These are phyloP conservation scores for Penaeus chinensis DNA, from an alignment of 1,140 invertebrate genomes.

Conservation along the genomic window DNA sequence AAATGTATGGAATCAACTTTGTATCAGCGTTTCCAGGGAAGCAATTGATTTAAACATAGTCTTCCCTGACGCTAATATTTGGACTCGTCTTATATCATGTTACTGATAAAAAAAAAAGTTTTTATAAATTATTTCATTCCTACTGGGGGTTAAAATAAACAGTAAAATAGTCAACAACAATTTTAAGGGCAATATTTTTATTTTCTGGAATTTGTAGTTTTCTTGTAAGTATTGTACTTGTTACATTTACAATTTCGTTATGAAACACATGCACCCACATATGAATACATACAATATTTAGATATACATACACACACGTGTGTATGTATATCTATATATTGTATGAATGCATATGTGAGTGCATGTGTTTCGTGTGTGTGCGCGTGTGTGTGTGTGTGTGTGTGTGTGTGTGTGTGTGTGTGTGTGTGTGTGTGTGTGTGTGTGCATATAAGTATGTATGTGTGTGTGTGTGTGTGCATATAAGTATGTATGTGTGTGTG, in stretches of 20 bases:
- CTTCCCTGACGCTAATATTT: too few relatives aligned
- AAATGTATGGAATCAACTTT: too few relatives aligned
- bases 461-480: neutral
- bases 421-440: neutral
- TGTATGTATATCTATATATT: neutral
- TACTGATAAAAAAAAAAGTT: too few relatives aligned
- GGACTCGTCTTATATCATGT: too few relatives aligned
- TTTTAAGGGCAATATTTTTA: neutral
- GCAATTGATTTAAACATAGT: too few relatives aligned
- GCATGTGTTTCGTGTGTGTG: neutral
- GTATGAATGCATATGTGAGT: neutral
- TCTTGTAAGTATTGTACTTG: neutral
- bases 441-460: neutral
- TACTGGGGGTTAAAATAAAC: too few relatives aligned
- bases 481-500: neutral
- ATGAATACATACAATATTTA: conserved; percentile 19
- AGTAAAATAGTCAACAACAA: neutral
- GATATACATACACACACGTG: conserved; percentile 3
- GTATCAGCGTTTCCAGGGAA: too few relatives aligned
- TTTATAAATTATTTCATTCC: too few relatives aligned
- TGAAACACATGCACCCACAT: neutral
- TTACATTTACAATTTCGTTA: neutral
- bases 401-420: too few relatives aligned
- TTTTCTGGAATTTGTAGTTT: neutral
- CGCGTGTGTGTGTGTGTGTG: too few relatives aligned